Base-by-base conservation (phyloP, 2,888 invertebrate genomes). In the Mythimna vitellina region DNA sequence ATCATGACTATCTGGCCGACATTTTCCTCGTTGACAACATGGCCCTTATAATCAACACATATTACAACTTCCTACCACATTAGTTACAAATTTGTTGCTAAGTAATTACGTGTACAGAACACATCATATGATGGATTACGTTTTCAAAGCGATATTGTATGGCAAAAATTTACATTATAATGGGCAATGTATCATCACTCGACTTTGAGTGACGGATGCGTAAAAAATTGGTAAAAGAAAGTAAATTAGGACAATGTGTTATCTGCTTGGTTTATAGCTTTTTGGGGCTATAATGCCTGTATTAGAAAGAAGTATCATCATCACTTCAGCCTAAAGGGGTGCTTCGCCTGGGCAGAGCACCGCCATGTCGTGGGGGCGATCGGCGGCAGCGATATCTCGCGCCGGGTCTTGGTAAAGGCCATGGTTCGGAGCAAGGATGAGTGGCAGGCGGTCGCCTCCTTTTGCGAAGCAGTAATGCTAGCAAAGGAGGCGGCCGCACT, bases 151-250 rank as follows among this genome's bases (percentile, higher is more conserved):
- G 58, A 73, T 80, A 82, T 66, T 85, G 77, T 85, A 51, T 66
- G 72, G 68, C 64, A 70, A 74, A 81, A 86, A 86, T 86, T 87
- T 86, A 77, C 86, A 86, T 87, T 74, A 80, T 87, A 86, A 87
- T 86, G 61, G 73, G 79, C 82, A 84, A 82, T 86, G 79, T 82
- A 84, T 87, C 87, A 87, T 86, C 78, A 75, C 73, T 38, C 53
- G 78, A 81, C 78, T 78, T 83, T 83, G 77, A 79, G 75, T 75
- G 84, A 85, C 78, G 71, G 80, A 73, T 81, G 86, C 71, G 78
- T 75, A 67, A 75, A 82, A 85, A 85, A 76, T 69, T 71, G 74
- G 61, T 75, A 76, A 73, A 67, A 72, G 65, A 83, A 79, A 77
- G 71, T 70, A 80, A 80, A 83, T 83, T 83, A 80, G 57, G 75